These are phyloP conservation scores for Ceratitis capitata DNA, from an alignment of 1,140 invertebrate species.

Conservation along the genomic window DNA sequence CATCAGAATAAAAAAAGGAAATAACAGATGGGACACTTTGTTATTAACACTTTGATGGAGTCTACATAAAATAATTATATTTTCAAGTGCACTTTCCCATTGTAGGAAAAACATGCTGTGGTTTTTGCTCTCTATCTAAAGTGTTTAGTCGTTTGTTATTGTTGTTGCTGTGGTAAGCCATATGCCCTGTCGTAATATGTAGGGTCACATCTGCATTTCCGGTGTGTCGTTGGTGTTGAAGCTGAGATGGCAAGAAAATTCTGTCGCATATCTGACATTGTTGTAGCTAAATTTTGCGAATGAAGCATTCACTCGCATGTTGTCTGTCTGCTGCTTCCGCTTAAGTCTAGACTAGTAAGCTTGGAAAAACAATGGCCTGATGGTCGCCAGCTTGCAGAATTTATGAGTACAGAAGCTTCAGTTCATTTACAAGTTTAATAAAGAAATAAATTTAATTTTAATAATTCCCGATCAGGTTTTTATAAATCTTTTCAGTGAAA, in stretches of 20 bases:
- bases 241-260: not conserved
- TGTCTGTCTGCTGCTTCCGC: conserved; percentile 9
- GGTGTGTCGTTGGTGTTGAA: not conserved
- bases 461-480: too few species aligned
- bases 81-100: not conserved
- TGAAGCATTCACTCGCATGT: not conserved
- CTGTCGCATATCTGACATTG: not conserved
- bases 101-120: not conserved
- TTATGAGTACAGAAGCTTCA: too few species aligned
- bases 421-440: too few species aligned
- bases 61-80: not conserved
- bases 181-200: not conserved
- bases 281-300: not conserved
- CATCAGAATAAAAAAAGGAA: not conserved
- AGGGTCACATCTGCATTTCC: not conserved
- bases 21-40: not conserved
- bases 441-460: too few species aligned
- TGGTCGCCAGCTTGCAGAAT: not conserved
- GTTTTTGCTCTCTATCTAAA: not conserved
- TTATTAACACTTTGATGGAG: not conserved
- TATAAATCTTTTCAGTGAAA: too few species aligned
- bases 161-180: conserved; percentile 32
- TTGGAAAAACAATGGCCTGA: not conserved
- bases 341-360: conserved; percentile 17
- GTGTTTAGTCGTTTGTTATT: not conserved